Evolutionary conservation across 2,113 vertebrate genomes (phyloP).

Genomic region (Pan paniscus): DNA sequence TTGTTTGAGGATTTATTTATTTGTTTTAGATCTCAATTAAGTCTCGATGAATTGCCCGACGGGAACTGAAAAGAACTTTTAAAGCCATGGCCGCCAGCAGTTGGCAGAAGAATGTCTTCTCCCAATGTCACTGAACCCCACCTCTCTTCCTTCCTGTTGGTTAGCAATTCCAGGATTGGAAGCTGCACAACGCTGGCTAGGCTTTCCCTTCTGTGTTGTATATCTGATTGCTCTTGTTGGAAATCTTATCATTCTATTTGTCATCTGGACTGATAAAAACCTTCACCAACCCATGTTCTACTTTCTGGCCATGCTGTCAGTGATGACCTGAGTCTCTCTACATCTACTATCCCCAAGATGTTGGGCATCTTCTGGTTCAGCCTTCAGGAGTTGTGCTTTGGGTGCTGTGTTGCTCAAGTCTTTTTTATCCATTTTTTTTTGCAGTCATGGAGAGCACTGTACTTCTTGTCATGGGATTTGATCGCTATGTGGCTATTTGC

Average conservation of each 20-base stretch:
- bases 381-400: conserved; percentile 62
- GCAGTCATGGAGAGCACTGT: conserved; percentile 55
- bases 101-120: neutral
- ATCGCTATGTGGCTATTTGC: conserved; percentile 65
- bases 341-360: conserved; percentile 72
- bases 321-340: conserved; percentile 77
- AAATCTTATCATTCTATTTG: conserved; percentile 56
- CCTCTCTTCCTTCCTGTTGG: conserved; percentile 53
- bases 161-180: conserved; percentile 64
- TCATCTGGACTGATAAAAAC: conserved; percentile 32
- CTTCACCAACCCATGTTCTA: conserved; percentile 76
- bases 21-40: conserved; percentile 14
- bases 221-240: conserved; percentile 61
- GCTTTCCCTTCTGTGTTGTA: conserved; percentile 50
- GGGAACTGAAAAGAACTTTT: neutral
- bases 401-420: conserved; percentile 65
- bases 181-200: conserved; percentile 45
- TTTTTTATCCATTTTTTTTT: conserved; percentile 66
- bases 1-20: neutral
- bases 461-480: conserved; percentile 66
- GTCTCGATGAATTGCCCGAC: neutral
- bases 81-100: neutral
- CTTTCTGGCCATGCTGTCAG: conserved; percentile 80
- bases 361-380: conserved; percentile 69
- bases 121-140: neutral